Evolutionary conservation across 2,888 invertebrate genomes (phyloP), one percentile per base, ranked within the genome.

Genomic region (Drosophila prostipennis): DNA sequence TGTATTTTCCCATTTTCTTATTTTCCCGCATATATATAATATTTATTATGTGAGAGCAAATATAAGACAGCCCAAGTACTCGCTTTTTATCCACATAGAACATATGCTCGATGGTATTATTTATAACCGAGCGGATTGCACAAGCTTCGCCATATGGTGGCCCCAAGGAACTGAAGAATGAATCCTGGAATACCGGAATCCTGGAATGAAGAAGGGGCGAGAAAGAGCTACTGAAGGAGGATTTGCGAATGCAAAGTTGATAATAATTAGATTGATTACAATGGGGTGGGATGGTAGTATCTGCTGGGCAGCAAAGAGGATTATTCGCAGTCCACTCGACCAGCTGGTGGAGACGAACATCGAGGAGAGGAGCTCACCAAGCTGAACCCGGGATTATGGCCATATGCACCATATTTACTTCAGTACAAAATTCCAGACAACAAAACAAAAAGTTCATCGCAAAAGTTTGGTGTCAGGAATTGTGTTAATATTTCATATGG

Each of bases 211-310:
- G 16, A 10, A 11, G 13, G 11, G 8, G 2, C 2, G 26, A n/a
- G 29, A 46, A 6, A 13, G 29, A 5, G 45, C 45, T 26, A 45
- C 45, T 29, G 45, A 14, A 11, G n/a, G 26, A 7, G 45, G 45
- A 10, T 29, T 46, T 46, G 45, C 45, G 45, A 53, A 59, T 59
- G 59, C 59, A 65, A 54, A 65, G 68, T 65, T 54, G 67, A 67
- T 67, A 48, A 48, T 67, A 67, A 67, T 67, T 67, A 67, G 55
- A 67, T 67, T 67, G 55, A 65, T 29, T 49, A 52, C 40, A 14
- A 10, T 10, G 26, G 42, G 39, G 6, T 39, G n/a, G 56, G n/a
- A 23, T 1, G 14, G 36, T 26, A 42, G 2, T 14, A 36, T 14
- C 8, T 37, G 11, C 26, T 16, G 39, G 32, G n/a, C 19, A 8